Base-by-base conservation (phyloP, 1,140 invertebrate genomes). In the Heliconius melpomene region DNA sequence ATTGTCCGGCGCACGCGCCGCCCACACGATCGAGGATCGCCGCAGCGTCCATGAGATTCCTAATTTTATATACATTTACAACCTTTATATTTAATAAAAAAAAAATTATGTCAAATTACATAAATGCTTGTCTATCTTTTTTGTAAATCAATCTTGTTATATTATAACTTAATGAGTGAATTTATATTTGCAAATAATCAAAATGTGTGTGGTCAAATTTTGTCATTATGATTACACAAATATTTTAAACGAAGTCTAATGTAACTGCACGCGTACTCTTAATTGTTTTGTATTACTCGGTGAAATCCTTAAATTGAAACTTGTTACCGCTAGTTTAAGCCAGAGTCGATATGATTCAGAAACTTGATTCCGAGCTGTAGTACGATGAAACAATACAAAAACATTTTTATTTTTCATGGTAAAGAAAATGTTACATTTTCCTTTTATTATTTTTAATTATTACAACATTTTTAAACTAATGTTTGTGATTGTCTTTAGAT, bases 251-350 rank as follows among this genome's bases (percentile, higher is more conserved):
- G 40, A 73, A 78, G 84, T 75, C 78, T 88, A 91, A 91, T 88
- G 72, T 83, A 86, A 73, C 77, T 76, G 87, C 78, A 87, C 85
- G 81, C 80, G 86, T 81, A 57, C 83, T 80, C 75, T 86, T 87
- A 93, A 93, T 94, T 92, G 91, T 89, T 90, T 88, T 88, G 89
- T 90, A 90, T 93, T 88, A 88, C 86, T 86, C 83, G 81, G 88
- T 82, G 82, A 88, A 91, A 91, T 85, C 80, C 85, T 81, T 90
- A 86, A 89, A 94, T 93, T 93, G 87, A 89, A 89, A 88, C 92
- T 85, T 70, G 91, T 88, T 90, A 71, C 32, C 88, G 79, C 90
- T 81, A 80, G 91, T 83, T 89, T 32, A 32, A 83, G 77, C 83
- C 87, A 79, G 85, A 84, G 78, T 57, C 70, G 60, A 74, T 79